A percentile compares a stretch with the other conserved stretches of the same genome.
Conservation (phyloP, 1,140 invertebrate species). For the Rhagoletis zephyria region DNA sequence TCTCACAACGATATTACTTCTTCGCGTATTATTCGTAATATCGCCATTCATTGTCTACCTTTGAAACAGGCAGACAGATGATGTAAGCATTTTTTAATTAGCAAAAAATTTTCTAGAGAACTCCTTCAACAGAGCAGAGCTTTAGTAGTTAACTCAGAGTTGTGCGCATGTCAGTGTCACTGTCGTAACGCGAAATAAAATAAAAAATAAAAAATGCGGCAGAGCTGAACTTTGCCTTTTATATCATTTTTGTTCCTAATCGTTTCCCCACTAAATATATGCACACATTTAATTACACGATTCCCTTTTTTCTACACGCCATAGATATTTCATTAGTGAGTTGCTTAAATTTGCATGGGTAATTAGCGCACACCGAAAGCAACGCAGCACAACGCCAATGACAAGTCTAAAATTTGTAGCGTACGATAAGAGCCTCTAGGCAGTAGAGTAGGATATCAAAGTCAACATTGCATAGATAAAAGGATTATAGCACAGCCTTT, state of each 20-base stretch:
- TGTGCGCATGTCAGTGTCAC: not conserved
- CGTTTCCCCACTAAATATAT: not conserved
- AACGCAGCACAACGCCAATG: not conserved
- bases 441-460: conserved; percentile 65
- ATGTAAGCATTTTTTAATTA: conserved; percentile 25
- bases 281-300: too few species aligned
- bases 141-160: not conserved
- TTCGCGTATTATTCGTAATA: not conserved
- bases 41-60: not conserved
- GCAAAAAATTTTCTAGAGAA: not conserved
- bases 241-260: not conserved
- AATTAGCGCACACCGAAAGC: conserved; percentile 69
- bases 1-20: not conserved
- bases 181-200: not conserved
- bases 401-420: conserved; percentile 34
- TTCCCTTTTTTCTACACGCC: too few species aligned
- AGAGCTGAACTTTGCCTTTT: not conserved
- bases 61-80: not conserved
- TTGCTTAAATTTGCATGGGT: conserved; percentile 63
- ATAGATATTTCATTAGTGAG: not conserved
- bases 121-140: not conserved
- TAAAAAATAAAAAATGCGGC: not conserved
- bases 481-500: conserved; percentile 63
- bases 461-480: conserved; percentile 72
- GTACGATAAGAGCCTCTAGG: conserved; percentile 14